Base-by-base conservation (phyloP, 2,888 invertebrate genomes). In the Acanthosepion pharaonis region DNA sequence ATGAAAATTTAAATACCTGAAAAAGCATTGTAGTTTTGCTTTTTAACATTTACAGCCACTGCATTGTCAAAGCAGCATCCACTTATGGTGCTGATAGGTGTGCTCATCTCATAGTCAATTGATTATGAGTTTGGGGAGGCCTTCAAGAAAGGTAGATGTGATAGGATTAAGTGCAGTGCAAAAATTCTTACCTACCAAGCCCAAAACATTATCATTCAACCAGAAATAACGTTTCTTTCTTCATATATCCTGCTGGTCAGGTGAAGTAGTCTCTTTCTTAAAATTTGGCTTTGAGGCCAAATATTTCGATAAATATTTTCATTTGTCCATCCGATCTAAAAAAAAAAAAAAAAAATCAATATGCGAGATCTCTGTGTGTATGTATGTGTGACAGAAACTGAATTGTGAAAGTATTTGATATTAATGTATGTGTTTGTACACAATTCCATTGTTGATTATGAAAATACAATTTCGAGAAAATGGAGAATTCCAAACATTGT, bases 371-470 rank as follows among this genome's bases (percentile, higher is more conserved):
- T 78, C n/a, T 78, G 78, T 78, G 18, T 78, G 78, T 78, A 33
- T 78, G 78, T 33, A n/a, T 78, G 78, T 78, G 78, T 78, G 78
- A 78, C 15, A 78, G 78, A n/a, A 78, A n/a, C 78, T 11, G 78
- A 78, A 78, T 78, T 78, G 33, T 78, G 78, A 78, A 78, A 78
- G 78, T 78, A 78, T 18, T 78, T 78, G 64, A 33, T 78, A 78
- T 33, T 78, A n/a, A 78, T 78, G 78, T 78, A 78, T 78, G 78
- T 78, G 78, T 78, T 78, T 78, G 78, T 78, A 33, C 78, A 78
- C 78, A 78, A 78, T 33, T 78, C 78, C n/a, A 78, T 78, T 78
- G 25, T 9, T 11, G 28, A 78, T 28, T 28, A n/a, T 23, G 78
- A 78, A 78, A n/a, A 78, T 18, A 78, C 0, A 6, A 64, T 42